phyloP scores from a whole-genome alignment of 2,888 invertebrate genomes.

The Drosophila subsilvestris region DNA sequence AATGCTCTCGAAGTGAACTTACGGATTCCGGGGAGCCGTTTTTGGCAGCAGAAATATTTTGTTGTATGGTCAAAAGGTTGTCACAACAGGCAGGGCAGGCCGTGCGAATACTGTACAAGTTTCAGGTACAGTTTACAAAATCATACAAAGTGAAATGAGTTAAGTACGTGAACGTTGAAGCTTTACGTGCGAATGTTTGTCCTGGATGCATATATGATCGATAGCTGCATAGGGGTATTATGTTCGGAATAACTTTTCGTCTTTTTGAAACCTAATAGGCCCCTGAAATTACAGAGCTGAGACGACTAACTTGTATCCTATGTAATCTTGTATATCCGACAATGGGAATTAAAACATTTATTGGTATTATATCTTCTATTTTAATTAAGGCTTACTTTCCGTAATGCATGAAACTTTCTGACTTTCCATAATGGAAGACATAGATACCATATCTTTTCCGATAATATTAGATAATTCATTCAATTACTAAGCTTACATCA shows the following conservation, averaged over 20 bases:
- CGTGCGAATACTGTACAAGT: no score
- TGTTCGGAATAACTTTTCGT: no score
- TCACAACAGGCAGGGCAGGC: conserved; percentile 10
- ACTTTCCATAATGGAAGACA: no score
- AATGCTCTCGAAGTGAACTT: conserved; percentile 30
- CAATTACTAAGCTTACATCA: neutral
- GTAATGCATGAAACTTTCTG: no score
- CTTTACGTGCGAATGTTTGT: neutral
- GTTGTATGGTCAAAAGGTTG: conserved; percentile 59
- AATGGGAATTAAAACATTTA: no score
- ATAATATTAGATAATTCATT: no score
- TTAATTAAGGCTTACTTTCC: no score
- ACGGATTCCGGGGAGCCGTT: conserved; percentile 48
- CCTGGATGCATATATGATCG: neutral
- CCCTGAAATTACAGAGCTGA: no score
- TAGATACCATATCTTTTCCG: neutral
- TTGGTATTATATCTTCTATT: no score
- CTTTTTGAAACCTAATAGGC: no score
- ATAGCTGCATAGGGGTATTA: neutral
- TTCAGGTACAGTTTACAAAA: conserved; percentile 18
- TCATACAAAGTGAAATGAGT: neutral
- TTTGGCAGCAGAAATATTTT: neutral
- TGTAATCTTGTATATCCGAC: no score
- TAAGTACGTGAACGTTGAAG: neutral
- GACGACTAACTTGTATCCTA: no score